Evolutionary conservation across 2,888 invertebrate genomes (phyloP).

Genomic region (Brachypalpus laphriformis): DNA sequence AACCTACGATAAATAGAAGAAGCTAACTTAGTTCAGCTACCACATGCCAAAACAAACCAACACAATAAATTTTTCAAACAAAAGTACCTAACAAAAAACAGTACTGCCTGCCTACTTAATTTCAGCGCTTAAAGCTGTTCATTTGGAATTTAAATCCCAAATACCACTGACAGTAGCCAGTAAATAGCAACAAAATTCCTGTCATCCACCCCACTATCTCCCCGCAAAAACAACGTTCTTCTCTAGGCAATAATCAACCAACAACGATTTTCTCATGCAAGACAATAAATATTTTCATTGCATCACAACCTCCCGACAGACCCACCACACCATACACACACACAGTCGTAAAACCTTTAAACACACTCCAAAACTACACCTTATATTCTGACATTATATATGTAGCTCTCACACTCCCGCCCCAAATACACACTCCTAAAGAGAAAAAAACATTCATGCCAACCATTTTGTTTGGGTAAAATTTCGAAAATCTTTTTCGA

Average conservation of each 20-base stretch:
- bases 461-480: conserved; percentile 71
- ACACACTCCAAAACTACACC: conserved; percentile 64
- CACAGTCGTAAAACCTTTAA: conserved; percentile 56
- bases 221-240: conserved; percentile 18
- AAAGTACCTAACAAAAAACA: conserved; percentile 17
- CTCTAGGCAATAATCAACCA: conserved; percentile 59
- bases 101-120: conserved; percentile 29
- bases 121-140: conserved; percentile 50
- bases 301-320: conserved; percentile 61
- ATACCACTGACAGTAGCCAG: conserved; percentile 36
- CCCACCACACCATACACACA: conserved; percentile 14
- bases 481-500: conserved; percentile 62
- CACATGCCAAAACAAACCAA: conserved; percentile 38
- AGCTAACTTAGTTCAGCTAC: conserved; percentile 8
- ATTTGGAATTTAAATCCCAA: conserved; percentile 56
- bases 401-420: conserved; percentile 56
- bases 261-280: conserved; percentile 67
- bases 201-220: not conserved
- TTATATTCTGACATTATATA: conserved; percentile 61
- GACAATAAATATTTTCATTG: conserved; percentile 74
- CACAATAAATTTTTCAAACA: conserved; percentile 35
- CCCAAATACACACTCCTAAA: conserved; percentile 24
- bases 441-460: conserved; percentile 55
- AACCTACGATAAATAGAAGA: conserved; percentile 30
- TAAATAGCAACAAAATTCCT: conserved; percentile 45